Evolutionary conservation across 2,113 vertebrate genomes (phyloP).

Genomic region (Pyrgilauda ruficollis): DNA sequence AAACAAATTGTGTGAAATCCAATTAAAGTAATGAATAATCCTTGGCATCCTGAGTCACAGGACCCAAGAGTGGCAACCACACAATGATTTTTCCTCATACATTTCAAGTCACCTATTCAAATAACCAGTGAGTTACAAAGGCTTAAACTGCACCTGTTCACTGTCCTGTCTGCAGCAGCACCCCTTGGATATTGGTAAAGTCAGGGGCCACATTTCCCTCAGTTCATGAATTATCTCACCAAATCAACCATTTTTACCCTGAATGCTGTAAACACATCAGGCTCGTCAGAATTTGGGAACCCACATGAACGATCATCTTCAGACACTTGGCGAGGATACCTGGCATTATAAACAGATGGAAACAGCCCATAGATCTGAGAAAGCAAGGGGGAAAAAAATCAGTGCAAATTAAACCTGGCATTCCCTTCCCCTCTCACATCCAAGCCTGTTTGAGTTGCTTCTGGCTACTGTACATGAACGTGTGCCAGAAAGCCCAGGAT

Average conservation of each 20-base stretch:
- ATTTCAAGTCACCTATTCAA: not conserved
- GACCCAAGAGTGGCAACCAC: not conserved
- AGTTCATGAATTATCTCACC: not conserved
- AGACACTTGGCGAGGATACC: slow-evolving; percentile 16
- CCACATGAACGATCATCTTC: slow-evolving; percentile 16
- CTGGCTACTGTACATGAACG: not conserved
- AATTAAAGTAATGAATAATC: not conserved
- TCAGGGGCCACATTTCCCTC: not conserved
- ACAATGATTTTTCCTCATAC: not conserved
- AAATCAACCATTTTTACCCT: slow-evolving; percentile 39
- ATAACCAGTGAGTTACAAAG: not conserved
- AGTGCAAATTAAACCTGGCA: not conserved
- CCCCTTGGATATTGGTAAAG: not conserved
- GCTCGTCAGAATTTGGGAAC: not conserved
- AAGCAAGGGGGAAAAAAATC: not conserved
- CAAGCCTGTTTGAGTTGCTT: not conserved
- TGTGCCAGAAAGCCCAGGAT: not conserved
- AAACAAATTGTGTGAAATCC: not conserved
- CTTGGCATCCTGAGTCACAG: not conserved
- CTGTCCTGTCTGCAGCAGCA: not conserved
- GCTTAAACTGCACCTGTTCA: not conserved
- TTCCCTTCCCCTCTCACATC: not conserved
- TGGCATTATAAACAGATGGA: not conserved
- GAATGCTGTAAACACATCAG: slow-evolving; percentile 50
- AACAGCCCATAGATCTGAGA: slow-evolving; percentile 54